phyloP scores from a whole-genome alignment of 1,140 invertebrate genomes.

The Oreohelix idahoensis region DNA sequence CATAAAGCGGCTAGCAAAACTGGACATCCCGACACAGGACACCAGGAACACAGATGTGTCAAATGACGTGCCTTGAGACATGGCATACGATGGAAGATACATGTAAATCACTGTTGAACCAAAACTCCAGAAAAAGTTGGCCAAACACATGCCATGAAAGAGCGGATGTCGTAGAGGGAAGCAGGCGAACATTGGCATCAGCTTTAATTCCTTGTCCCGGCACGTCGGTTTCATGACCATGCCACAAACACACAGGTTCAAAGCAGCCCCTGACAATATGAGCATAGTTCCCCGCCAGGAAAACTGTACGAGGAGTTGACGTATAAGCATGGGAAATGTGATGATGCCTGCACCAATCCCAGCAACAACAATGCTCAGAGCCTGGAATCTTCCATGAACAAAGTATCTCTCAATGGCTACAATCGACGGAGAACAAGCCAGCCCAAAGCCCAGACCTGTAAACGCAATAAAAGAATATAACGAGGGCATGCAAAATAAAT shows the following conservation, averaged over 20 bases:
- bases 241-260: slow-evolving; percentile 91
- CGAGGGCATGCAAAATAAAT: too few species aligned
- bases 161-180: slow-evolving; percentile 62
- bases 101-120: slow-evolving; percentile 69
- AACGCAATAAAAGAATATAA: background rate
- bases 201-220: slow-evolving; percentile 55
- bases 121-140: slow-evolving; percentile 70
- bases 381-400: slow-evolving; percentile 58
- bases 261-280: slow-evolving; percentile 86
- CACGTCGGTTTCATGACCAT: slow-evolving; percentile 71
- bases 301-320: slow-evolving; percentile 59
- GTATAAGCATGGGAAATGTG: slow-evolving; percentile 63
- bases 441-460: slow-evolving; percentile 67
- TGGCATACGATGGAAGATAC: slow-evolving; percentile 68
- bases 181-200: slow-evolving; percentile 65
- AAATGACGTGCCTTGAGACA: slow-evolving; percentile 58
- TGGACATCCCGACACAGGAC: slow-evolving; percentile 63
- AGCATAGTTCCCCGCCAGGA: slow-evolving; percentile 90
- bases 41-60: slow-evolving; percentile 62
- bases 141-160: slow-evolving; percentile 68
- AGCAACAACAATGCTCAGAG: slow-evolving; percentile 59
- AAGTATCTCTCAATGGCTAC: slow-evolving; percentile 67
- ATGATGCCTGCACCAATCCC: slow-evolving; percentile 68
- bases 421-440: slow-evolving; percentile 68
- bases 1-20: slow-evolving; percentile 61